A percentile compares a stretch with the other conserved stretches of the same genome.
These are phyloP conservation scores for Tachycineta bicolor DNA, from an alignment of 2,113 vertebrate genomes.

Conservation along the genomic window DNA sequence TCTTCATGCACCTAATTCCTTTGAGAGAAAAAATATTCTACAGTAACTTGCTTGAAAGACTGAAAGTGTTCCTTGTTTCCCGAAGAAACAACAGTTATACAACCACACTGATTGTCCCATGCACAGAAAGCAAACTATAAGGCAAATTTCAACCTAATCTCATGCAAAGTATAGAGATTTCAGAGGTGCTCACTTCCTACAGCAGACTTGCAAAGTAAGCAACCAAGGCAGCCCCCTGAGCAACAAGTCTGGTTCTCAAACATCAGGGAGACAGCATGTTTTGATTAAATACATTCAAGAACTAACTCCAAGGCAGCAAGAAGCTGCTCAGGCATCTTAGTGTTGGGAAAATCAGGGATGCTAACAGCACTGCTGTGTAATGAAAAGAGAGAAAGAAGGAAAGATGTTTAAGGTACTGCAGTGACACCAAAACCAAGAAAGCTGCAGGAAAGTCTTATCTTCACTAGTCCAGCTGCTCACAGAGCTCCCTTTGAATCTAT, in stretches of 20 bases:
- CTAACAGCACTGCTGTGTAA: not conserved
- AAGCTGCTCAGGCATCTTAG: not conserved
- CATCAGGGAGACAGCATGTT: not conserved
- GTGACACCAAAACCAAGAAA: not conserved
- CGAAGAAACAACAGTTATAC: not conserved
- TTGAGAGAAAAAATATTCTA: not conserved
- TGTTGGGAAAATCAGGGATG: not conserved
- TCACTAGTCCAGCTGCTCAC: not conserved
- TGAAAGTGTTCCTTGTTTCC: not conserved
- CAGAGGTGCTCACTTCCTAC: not conserved
- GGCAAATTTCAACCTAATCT: not conserved
- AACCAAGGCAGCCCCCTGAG: not conserved
- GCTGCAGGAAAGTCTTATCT: not conserved
- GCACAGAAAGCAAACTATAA: not conserved
- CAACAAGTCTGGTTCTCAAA: not conserved
- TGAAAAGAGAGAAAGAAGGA: not conserved
- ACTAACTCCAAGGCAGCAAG: not conserved
- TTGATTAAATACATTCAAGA: not conserved
- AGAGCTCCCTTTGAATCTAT: not conserved
- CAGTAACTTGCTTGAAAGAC: not conserved
- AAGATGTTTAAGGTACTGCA: not conserved
- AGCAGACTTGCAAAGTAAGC: not conserved
- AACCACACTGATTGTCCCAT: not conserved
- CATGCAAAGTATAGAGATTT: not conserved
- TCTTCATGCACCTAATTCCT: not conserved